Base-by-base conservation (phyloP, 2,797 vertebrate genomes). In the Neomorphus geoffroyi region DNA sequence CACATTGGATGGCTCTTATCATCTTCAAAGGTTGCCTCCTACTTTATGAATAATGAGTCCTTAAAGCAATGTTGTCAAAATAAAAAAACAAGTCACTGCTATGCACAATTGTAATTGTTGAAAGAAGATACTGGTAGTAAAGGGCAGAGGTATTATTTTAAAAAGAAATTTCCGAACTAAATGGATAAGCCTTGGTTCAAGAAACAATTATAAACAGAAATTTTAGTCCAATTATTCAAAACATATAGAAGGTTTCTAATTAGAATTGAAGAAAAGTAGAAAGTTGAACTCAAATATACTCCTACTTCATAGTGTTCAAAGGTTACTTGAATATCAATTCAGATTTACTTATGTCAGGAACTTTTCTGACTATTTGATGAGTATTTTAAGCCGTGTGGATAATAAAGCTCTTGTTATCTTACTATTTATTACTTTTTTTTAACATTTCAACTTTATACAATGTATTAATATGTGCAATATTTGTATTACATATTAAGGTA, bases 11-110 rank as follows among this genome's bases (percentile, higher is more conserved):
- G 9, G 14, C 58, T 92, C 72, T 93, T 88, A 81, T 90, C 37
- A 86, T 92, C 93, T 95, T 97, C 95, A 96, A 96, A 96, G 73
- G 66, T 94, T 93, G 45, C 24, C 80, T 95, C 69, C 58, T 92
- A 61, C 60, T 87, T 91, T 91, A 86, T 91, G 89, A 91, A 96
- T 90, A 94, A 95, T 84, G 24, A 87, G 80, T 93, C 75, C 82
- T 96, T 94, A 93, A 92, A 96, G 58, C 74, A 81, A 62, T 67
- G 69, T 93, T 97, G 86, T 94, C 90, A 94, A 90, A 95, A 95
- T 72, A 87, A 79, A 92, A n/a, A 94, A 95, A 74, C 53, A 80
- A 94, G 78, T 64, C 61, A 75, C 57, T 2, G 33, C 39, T 65
- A 54, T 46, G 5, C 43, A 70, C 21, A 92, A 60, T 81, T 84